Percentiles rank a stretch among this genome's conserved stretches.
Evolutionary conservation across 2,888 invertebrate species (phyloP).

Genomic region (Electrophaes corylata): DNA sequence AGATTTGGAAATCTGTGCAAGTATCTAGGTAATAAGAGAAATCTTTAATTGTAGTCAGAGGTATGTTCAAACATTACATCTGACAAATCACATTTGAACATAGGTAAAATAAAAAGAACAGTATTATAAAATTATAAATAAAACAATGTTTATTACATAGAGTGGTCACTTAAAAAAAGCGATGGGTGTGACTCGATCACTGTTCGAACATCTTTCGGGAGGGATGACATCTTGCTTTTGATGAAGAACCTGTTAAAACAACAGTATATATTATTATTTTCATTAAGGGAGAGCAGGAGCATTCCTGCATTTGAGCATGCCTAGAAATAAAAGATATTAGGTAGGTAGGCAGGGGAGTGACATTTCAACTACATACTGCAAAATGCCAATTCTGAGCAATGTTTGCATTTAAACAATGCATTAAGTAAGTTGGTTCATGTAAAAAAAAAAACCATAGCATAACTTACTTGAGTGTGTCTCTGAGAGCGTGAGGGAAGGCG

Average conservation of each 20-base stretch:
- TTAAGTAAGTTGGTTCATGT: background rate
- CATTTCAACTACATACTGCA: too few species aligned
- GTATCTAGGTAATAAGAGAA: too few species aligned
- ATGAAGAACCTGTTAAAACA: constrained; percentile 58
- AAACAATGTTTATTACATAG: constrained; percentile 10
- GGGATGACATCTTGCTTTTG: constrained; percentile 45
- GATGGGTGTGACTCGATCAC: constrained; percentile 44
- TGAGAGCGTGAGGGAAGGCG: constrained; percentile 59
- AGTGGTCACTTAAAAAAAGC: background rate
- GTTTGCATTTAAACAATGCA: too few species aligned
- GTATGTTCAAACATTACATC: background rate
- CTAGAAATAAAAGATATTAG: too few species aligned
- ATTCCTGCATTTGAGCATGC: too few species aligned
- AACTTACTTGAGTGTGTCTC: constrained; percentile 59
- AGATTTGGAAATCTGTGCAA: too few species aligned
- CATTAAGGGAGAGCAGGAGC: too few species aligned
- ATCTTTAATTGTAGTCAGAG: too few species aligned
- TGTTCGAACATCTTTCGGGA: constrained; percentile 43
- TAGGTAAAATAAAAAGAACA: background rate
- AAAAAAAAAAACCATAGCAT: background rate
- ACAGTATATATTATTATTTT: background rate
- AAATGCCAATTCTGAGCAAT: too few species aligned
- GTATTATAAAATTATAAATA: background rate
- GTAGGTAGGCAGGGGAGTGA: too few species aligned
- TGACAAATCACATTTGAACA: background rate